A percentile compares a stretch with the other conserved stretches of the same genome.
Evolutionary conservation across 2,888 invertebrate genomes (phyloP).

Genomic region (Spisula subtruncata): DNA sequence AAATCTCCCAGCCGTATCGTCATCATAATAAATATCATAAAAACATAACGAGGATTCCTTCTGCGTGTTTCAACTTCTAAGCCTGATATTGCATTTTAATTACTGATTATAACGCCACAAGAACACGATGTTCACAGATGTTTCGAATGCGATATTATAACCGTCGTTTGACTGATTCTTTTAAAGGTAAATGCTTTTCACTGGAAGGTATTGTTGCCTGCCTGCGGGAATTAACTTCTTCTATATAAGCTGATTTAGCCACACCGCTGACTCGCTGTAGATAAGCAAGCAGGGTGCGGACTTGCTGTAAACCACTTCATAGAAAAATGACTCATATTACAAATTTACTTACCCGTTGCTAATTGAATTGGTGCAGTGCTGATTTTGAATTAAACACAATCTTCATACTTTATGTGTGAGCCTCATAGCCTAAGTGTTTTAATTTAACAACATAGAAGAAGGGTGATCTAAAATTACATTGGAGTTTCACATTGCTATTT

Average conservation of each 20-base stretch:
- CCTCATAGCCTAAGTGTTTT: neutral
- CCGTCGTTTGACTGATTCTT: slow-evolving; percentile 57
- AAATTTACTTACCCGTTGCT: slow-evolving; percentile 29
- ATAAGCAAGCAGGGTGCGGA: slow-evolving; percentile 7
- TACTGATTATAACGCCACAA: slow-evolving; percentile 42
- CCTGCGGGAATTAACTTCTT: slow-evolving; percentile 39
- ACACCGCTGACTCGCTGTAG: neutral
- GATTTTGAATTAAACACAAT: slow-evolving; percentile 19
- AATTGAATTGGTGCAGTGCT: slow-evolving; percentile 34
- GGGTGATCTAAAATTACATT: too few species aligned
- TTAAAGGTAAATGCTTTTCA: slow-evolving; percentile 67
- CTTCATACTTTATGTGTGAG: neutral
- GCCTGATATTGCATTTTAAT: slow-evolving; percentile 55
- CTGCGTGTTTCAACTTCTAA: slow-evolving; percentile 7
- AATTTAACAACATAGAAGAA: neutral
- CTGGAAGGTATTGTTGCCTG: slow-evolving; percentile 59
- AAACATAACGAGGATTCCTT: slow-evolving; percentile 33
- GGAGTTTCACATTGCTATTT: too few species aligned
- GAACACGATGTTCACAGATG: slow-evolving; percentile 60
- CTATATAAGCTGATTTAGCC: slow-evolving; percentile 35
- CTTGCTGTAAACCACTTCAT: neutral
- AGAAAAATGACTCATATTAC: slow-evolving; percentile 36
- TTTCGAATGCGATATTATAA: slow-evolving; percentile 54
- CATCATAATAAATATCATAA: slow-evolving; percentile 36
- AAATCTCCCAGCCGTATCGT: slow-evolving; percentile 20